Conservation (phyloP, 92 coral and sea anemone species). For the Paramuricea clavata region DNA sequence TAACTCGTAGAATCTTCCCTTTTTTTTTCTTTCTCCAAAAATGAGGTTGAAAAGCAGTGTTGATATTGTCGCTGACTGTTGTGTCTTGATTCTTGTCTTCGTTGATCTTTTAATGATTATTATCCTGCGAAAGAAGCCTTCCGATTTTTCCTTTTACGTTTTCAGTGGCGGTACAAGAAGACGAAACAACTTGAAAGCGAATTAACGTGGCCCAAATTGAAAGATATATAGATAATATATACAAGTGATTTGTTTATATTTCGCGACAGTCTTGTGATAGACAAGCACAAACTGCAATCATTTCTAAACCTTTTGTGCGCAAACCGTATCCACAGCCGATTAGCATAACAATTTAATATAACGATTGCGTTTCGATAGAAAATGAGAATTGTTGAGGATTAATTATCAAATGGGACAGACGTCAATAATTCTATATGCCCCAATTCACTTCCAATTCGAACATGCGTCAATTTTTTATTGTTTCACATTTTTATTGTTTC, state of each 20-base stretch:
- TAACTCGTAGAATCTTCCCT: no score
- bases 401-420: not conserved
- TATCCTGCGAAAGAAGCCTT: not conserved
- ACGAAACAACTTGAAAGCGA: no score
- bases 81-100: not conserved
- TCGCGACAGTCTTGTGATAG: not conserved
- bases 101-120: not conserved
- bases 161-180: not conserved
- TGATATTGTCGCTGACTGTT: no score
- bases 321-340: not conserved
- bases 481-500: no score
- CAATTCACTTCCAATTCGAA: not conserved
- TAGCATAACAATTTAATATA: slow-evolving; percentile 1
- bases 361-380: not conserved
- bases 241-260: not conserved
- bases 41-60: no score
- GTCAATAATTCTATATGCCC: not conserved
- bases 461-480: not conserved
- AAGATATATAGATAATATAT: not conserved
- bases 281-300: not conserved
- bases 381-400: not conserved
- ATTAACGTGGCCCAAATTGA: not conserved
- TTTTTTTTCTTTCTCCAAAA: no score
- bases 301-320: not conserved
- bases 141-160: not conserved